Evolutionary conservation across 2,888 invertebrate species (phyloP).

Genomic region (Parnassius mnemosyne): DNA sequence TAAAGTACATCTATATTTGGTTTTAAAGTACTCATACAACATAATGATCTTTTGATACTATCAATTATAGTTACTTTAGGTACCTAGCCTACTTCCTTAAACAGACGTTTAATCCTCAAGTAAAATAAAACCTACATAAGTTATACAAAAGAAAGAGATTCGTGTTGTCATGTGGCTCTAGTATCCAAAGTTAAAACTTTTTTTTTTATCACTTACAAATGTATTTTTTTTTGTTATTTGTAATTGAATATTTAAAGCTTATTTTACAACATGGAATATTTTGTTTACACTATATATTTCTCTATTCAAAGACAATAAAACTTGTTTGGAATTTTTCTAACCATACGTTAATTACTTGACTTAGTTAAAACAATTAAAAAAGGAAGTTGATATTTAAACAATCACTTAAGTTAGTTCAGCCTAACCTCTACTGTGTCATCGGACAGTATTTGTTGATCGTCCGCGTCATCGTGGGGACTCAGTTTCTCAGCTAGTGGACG

Average conservation of each 20-base stretch:
- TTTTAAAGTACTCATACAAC: background rate
- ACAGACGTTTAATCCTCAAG: background rate
- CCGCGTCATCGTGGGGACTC: conserved; percentile 65
- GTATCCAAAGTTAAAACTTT: conserved; percentile 27
- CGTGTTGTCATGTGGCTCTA: conserved; percentile 14
- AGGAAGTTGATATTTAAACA: background rate
- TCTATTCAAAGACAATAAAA: too few species aligned
- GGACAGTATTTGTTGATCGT: conserved; percentile 59
- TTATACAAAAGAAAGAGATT: conserved; percentile 8
- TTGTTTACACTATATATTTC: background rate
- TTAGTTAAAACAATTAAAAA: background rate
- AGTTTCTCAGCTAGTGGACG: conserved; percentile 59
- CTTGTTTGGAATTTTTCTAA: background rate
- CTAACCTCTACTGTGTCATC: conserved; percentile 73
- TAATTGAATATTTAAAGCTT: background rate
- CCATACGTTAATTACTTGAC: conserved; percentile 2
- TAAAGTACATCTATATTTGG: conserved; percentile 11
- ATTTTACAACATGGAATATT: background rate
- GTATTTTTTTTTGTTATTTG: background rate
- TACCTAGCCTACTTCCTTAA: background rate
- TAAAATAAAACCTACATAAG: background rate
- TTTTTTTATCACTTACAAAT: background rate
- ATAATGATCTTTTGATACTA: too few species aligned
- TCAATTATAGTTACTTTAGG: background rate
- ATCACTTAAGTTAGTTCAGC: conserved; percentile 47